Conservation (phyloP, 1,140 invertebrate species). For the Berghia stephanieae region DNA sequence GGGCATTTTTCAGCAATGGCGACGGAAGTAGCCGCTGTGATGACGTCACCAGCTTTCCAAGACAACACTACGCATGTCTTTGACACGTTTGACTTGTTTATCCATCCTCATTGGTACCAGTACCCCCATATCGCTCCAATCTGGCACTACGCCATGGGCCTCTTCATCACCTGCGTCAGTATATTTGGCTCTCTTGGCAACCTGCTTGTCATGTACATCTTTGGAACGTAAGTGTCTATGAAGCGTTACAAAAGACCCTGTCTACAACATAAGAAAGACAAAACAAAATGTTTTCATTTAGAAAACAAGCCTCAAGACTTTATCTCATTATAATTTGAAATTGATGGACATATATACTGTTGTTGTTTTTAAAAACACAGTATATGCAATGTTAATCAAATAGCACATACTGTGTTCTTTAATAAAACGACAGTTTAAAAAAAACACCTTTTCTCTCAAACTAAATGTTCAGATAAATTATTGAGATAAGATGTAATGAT, state of each 20-base stretch:
- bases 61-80: constrained; percentile 44
- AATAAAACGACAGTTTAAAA: no score
- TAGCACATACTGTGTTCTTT: no score
- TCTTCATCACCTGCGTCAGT: constrained; percentile 79
- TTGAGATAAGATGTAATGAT: no score
- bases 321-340: not conserved
- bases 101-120: constrained; percentile 58
- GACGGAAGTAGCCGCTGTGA: not conserved
- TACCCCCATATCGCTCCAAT: constrained; percentile 47
- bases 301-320: not conserved
- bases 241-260: not conserved
- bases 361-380: not conserved
- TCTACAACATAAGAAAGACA: not conserved
- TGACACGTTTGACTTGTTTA: constrained; percentile 51
- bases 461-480: no score
- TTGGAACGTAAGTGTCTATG: constrained; percentile 71
- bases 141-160: constrained; percentile 77
- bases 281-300: not conserved
- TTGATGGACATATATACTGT: not conserved
- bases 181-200: constrained; percentile 80
- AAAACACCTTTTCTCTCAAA: no score
- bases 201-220: constrained; percentile 87
- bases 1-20: not conserved
- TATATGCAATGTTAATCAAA: not conserved
- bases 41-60: constrained; percentile 2